Conservation (phyloP, 2,113 vertebrate species). For the Pseudonaja textilis region DNA sequence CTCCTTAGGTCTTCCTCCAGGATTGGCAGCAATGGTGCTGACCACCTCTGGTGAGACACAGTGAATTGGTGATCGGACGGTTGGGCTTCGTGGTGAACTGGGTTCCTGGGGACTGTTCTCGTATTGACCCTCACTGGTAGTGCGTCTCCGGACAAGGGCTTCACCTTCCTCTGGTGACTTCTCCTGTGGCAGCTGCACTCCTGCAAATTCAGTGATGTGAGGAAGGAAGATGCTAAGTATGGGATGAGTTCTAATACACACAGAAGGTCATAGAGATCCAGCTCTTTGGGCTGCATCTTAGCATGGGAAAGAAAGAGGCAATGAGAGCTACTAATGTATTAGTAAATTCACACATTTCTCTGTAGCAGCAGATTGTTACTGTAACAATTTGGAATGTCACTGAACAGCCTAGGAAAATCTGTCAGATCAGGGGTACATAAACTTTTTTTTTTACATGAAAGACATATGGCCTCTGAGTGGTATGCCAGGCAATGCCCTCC, state of each 20-base stretch:
- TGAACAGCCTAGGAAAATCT: not conserved
- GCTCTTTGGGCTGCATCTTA: constrained; percentile 1
- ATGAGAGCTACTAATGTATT: not conserved
- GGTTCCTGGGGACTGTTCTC: constrained; percentile 72
- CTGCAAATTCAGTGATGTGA: constrained; percentile 63
- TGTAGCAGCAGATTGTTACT: not conserved
- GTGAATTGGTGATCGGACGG: constrained; percentile 84
- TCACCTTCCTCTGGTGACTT: constrained; percentile 71
- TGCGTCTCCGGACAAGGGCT: constrained; percentile 67
- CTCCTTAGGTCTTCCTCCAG: constrained; percentile 97
- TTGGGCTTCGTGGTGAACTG: constrained; percentile 73
- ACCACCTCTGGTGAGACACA: constrained; percentile 92
- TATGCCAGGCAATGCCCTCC: not conserved
- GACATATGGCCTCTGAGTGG: not conserved
- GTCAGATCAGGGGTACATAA: not conserved
- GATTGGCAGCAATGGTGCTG: constrained; percentile 92
- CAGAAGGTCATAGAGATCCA: not conserved
- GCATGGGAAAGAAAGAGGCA: not conserved
- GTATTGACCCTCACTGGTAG: constrained; percentile 81
- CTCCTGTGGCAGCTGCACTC: constrained; percentile 77
- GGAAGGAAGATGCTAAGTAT: not conserved
- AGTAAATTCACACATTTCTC: not conserved
- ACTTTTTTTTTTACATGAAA: not conserved
- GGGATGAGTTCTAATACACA: not conserved
- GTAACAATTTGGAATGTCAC: not conserved